These are phyloP conservation scores for Proterorhinus semilunaris DNA, from an alignment of 2,113 vertebrate genomes.

Conservation along the genomic window DNA sequence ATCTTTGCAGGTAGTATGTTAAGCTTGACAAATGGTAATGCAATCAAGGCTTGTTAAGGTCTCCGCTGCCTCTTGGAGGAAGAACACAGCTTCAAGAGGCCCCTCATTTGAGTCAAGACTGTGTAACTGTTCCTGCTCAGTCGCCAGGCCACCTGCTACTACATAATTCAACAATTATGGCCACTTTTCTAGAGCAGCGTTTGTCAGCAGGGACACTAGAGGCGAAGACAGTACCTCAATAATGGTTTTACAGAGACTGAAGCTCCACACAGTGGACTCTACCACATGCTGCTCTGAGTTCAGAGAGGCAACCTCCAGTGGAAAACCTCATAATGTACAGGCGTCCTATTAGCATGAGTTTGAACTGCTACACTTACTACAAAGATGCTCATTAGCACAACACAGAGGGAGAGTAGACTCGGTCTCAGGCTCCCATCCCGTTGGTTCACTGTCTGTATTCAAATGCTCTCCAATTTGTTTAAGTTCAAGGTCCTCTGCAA, in stretches of 20 bases:
- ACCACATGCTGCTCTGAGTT: slow-evolving; percentile 56
- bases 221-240: slow-evolving; percentile 30
- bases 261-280: slow-evolving; percentile 30
- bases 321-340: slow-evolving; percentile 62
- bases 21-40: slow-evolving; percentile 75
- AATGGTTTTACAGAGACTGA: slow-evolving; percentile 20
- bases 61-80: slow-evolving; percentile 53
- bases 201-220: slow-evolving; percentile 62
- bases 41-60: slow-evolving; percentile 75
- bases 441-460: slow-evolving; percentile 69
- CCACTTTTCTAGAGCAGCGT: slow-evolving; percentile 41
- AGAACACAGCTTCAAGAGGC: slow-evolving; percentile 60
- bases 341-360: slow-evolving; percentile 74
- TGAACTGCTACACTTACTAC: slow-evolving; percentile 66
- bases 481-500: slow-evolving; percentile 63
- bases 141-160: slow-evolving; percentile 52
- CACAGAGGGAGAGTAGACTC: slow-evolving; percentile 65
- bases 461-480: slow-evolving; percentile 67
- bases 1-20: slow-evolving; percentile 57
- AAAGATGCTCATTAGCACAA: slow-evolving; percentile 80
- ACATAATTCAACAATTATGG: slow-evolving; percentile 59
- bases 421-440: slow-evolving; percentile 58
- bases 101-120: slow-evolving; percentile 53
- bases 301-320: slow-evolving; percentile 54
- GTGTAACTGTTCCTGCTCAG: slow-evolving; percentile 35